These are phyloP conservation scores for Umimayanthus chanpuru DNA, from an alignment of 92 coral and sea anemone species.

Conservation along the genomic window DNA sequence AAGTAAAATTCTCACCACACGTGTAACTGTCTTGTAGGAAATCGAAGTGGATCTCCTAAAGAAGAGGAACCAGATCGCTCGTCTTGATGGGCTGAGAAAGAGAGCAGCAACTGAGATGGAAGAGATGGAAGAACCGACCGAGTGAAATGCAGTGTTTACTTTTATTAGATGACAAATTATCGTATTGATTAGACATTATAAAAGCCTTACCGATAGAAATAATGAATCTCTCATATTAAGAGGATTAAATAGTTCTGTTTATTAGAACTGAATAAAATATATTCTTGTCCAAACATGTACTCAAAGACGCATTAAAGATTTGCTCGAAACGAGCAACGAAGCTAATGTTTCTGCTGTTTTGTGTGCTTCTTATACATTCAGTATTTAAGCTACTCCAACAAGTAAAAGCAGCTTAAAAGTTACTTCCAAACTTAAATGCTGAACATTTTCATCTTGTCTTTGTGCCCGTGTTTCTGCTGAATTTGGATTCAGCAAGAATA, in stretches of 20 bases:
- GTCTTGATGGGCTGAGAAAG: not conserved
- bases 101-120: not conserved
- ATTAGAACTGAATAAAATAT: not conserved
- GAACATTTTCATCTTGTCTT: too few species aligned
- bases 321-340: not conserved
- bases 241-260: not conserved
- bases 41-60: conserved; percentile 38
- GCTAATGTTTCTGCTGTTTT: not conserved
- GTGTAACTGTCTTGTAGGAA: conserved; percentile 19
- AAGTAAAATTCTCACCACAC: conserved; percentile 10
- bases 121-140: conserved; percentile 1
- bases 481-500: too few species aligned
- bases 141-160: not conserved
- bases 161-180: too few species aligned
- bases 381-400: not conserved
- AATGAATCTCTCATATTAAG: conserved; percentile 26
- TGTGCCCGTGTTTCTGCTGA: too few species aligned
- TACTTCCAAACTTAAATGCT: too few species aligned
- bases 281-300: not conserved
- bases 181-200: not conserved
- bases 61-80: conserved; percentile 39
- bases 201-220: not conserved
- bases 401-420: too few species aligned
- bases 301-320: not conserved
- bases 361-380: not conserved